Base-by-base conservation (phyloP, 2,797 vertebrate genomes). In the Sebastes paucispinis region DNA sequence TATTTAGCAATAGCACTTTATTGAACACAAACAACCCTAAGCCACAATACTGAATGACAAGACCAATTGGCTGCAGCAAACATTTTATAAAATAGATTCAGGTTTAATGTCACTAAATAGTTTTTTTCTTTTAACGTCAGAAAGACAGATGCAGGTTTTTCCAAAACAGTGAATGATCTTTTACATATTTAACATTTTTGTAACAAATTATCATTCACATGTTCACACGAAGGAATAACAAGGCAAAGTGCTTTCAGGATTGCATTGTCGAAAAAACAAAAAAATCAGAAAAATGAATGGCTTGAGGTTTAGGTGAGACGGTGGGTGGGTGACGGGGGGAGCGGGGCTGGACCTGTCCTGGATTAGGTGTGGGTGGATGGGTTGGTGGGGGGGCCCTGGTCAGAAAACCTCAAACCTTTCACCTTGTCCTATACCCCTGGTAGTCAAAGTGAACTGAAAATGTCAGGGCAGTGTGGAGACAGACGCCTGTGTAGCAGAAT, bases 1-100 rank as follows among this genome's bases (percentile, higher is more conserved):
- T 94, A 96, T 95, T 96, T 95, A 96, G 96, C 97, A 96, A 96
- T 84, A 97, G 96, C 96, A 96, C 94, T 97, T 97, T 96, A 97
- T 97, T 97, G 95, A 96, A 97, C 96, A 97, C 95, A 96, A 95
- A 96, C 96, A 94, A 96, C 95, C 96, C 95, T 95, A 96, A 96
- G 96, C 96, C 94, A 95, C 94, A 96, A 96, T 96, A 96, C 95
- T 96, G 95, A 96, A 96, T 96, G 94, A 95, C 94, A 93, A 94
- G 94, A 95, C 93, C 93, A 94, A 94, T 94, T 92, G 94, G 95
- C 94, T 93, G 87, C 94, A 94, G 93, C 93, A 96, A 94, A 95
- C 94, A 93, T 94, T 90, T 95, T 96, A 97, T 94, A 96, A 97
- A 97, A 96, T 93, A 95, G 95, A 96, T 95, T 95, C 94, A 93